Evolutionary conservation across 1,140 invertebrate genomes (phyloP).

Genomic region (Harlomillsia oculata): DNA sequence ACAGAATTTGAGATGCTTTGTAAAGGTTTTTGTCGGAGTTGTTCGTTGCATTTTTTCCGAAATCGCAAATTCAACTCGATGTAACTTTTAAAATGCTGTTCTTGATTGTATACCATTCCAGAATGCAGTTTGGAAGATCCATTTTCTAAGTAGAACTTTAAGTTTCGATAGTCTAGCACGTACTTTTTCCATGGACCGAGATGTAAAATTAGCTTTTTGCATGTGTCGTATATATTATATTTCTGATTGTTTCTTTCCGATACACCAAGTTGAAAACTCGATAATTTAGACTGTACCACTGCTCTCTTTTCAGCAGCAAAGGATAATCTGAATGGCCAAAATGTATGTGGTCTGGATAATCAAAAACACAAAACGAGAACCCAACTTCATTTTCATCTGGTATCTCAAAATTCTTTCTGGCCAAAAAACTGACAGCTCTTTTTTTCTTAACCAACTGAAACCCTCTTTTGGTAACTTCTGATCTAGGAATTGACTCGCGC

Average conservation of each 20-base stretch:
- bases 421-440: constrained; percentile 2
- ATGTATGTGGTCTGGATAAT: constrained; percentile 36
- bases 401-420: constrained; percentile 11
- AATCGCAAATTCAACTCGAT: constrained; percentile 5
- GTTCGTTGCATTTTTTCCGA: background rate
- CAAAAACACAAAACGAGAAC: constrained; percentile 36
- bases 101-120: constrained; percentile 12
- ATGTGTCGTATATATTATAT: constrained; percentile 1
- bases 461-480: constrained; percentile 18
- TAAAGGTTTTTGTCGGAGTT: constrained; percentile 5
- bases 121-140: constrained; percentile 10
- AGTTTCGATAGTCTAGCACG: constrained; percentile 17
- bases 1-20: background rate
- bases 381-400: constrained; percentile 26
- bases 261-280: constrained; percentile 2
- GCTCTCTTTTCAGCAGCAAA: constrained; percentile 24
- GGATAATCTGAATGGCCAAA: constrained; percentile 33
- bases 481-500: constrained; percentile 34
- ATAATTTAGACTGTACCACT: background rate
- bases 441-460: constrained; percentile 31
- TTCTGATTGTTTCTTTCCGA: background rate
- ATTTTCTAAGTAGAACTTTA: constrained; percentile 17
- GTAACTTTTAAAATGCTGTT: constrained; percentile 7
- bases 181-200: constrained; percentile 5
- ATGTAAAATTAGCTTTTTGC: constrained; percentile 15